These are phyloP conservation scores for Chitala chitala DNA, from an alignment of 2,113 vertebrate genomes.

Conservation along the genomic window DNA sequence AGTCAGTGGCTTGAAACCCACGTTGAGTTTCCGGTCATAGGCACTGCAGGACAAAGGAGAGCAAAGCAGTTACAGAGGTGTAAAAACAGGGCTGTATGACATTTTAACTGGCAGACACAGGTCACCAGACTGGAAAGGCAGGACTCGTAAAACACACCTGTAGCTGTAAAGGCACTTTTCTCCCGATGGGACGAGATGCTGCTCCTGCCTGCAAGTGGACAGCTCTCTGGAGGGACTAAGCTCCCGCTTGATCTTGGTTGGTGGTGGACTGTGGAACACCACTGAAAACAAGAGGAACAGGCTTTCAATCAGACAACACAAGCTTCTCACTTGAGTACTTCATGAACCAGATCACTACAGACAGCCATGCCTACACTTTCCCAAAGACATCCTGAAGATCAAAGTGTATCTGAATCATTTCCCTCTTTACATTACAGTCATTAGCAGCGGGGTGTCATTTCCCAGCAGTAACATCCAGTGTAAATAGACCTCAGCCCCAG, in stretches of 20 bases:
- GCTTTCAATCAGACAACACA: not conserved
- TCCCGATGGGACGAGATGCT: constrained; percentile 79
- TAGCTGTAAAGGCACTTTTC: constrained; percentile 99
- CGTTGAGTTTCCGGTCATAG: constrained; percentile 85
- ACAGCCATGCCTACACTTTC: not conserved
- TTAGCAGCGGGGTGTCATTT: too few species aligned
- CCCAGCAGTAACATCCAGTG: too few species aligned
- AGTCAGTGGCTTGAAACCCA: constrained; percentile 90
- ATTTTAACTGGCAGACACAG: too few species aligned
- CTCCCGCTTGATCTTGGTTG: constrained; percentile 91
- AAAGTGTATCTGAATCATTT: too few species aligned
- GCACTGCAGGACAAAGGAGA: constrained; percentile 68
- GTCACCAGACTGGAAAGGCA: not conserved
- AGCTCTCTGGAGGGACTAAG: constrained; percentile 80
- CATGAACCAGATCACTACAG: not conserved
- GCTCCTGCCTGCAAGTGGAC: constrained; percentile 81
- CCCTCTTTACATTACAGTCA: too few species aligned
- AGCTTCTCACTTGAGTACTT: constrained; percentile 22
- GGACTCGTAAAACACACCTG: constrained; percentile 64
- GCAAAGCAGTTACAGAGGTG: not conserved
- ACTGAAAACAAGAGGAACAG: constrained; percentile 57
- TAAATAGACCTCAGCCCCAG: too few species aligned
- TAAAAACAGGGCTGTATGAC: not conserved
- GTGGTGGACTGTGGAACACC: constrained; percentile 90
- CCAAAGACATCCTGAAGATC: too few species aligned